Percentiles rank a stretch among this genome's conserved stretches.
These are phyloP conservation scores for Epistrophe eligans DNA, from an alignment of 2,888 invertebrate genomes.

Conservation along the genomic window DNA sequence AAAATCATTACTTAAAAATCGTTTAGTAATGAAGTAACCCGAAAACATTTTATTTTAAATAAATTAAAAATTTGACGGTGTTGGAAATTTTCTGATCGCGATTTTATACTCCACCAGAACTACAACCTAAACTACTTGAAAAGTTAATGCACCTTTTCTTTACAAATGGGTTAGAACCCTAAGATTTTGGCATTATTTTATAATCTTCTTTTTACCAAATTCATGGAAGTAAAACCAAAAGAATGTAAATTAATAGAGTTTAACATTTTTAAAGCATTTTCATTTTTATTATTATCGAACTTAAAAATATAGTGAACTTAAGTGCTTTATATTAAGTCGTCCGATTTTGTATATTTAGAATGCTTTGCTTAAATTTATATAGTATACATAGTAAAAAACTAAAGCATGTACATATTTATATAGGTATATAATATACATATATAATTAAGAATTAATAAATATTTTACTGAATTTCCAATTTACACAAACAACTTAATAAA, in stretches of 20 bases:
- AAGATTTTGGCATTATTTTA: not conserved
- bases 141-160: not conserved
- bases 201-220: not conserved
- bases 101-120: not conserved
- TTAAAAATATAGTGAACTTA: conserved; percentile 51
- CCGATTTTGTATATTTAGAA: conserved; percentile 56
- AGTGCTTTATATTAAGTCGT: conserved; percentile 73
- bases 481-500: conserved; percentile 37
- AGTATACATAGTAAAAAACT: not conserved
- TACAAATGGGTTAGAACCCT: not conserved
- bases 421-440: not conserved
- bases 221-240: not conserved
- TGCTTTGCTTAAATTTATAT: conserved; percentile 60
- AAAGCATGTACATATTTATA: conserved; percentile 9
- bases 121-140: not conserved
- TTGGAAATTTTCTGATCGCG: too few relatives aligned
- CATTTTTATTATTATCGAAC: conserved; percentile 1
- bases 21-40: too few relatives aligned
- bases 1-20: too few relatives aligned
- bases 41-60: too few relatives aligned
- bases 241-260: not conserved
- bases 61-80: too few relatives aligned
- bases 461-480: conserved; percentile 63
- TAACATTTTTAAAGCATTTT: not conserved
- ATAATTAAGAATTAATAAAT: conserved; percentile 3